A percentile compares a stretch with the other conserved stretches of the same genome.
These are phyloP conservation scores for Petromus typicus DNA, from an alignment of 2,113 vertebrate genomes.

Conservation along the genomic window DNA sequence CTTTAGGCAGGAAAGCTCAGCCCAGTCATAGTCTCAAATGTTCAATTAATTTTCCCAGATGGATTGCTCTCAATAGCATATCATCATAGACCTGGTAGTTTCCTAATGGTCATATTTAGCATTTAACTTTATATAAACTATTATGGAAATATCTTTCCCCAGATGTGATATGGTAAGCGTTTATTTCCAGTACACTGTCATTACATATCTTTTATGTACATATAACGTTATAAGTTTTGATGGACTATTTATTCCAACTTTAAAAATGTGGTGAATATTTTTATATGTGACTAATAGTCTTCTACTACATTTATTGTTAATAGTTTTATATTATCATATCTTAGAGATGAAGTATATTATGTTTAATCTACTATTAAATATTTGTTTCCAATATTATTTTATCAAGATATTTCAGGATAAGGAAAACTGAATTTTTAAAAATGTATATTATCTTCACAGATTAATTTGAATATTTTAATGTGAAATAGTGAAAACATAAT, in stretches of 20 bases:
- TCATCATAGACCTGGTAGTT: neutral
- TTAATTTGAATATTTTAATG: neutral
- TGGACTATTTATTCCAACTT: neutral
- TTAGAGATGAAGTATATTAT: neutral
- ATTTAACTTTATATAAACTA: neutral
- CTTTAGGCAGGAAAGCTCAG: no score
- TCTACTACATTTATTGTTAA: neutral
- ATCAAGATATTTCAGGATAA: neutral
- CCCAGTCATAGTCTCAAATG: no score
- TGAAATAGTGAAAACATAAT: neutral
- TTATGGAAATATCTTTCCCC: neutral
- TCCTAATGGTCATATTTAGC: neutral
- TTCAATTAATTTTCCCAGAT: no score
- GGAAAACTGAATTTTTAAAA: neutral
- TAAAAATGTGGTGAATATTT: neutral
- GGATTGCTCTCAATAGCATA: no score
- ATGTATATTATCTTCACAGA: neutral
- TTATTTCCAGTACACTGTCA: neutral
- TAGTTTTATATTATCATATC: neutral
- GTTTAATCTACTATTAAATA: neutral
- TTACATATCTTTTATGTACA: neutral
- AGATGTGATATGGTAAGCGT: neutral
- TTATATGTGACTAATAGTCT: neutral
- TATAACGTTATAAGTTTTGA: neutral
- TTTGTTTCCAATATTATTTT: conserved; percentile 16